Evolutionary conservation across 2,797 vertebrate genomes (phyloP), one percentile per base, ranked within the genome.

Genomic region (Anolis apletophallus): DNA sequence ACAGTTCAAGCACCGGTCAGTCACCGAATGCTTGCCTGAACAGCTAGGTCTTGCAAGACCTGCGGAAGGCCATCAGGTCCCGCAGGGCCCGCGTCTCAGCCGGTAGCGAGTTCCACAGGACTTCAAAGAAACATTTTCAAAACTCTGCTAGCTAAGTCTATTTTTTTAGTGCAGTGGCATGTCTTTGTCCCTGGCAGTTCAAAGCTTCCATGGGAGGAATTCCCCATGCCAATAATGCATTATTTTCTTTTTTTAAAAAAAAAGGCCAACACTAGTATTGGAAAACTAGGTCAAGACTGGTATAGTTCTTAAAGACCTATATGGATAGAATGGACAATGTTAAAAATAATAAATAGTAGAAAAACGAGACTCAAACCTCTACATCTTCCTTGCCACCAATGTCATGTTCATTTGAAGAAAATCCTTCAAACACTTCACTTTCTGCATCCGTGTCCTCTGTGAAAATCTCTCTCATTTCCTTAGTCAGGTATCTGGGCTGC

Each of bases 401-500:
- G 79, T 93, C 93, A 83, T 96, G 90, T 54, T 96, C 95, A 0
- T 94, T 96, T 85, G 95, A 93, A 1, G 96, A 17, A 71, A 99
- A 99, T 5, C 98, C 98, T 95, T 98, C 96, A 87, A 99, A 99
- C 16, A 94, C 97, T 86, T 97, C 96, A 0, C 50, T 96, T 89
- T 98, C 98, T 32, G 97, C 98, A 94, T 98, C 98, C 0, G 97
- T 98, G 88, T 99, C 98, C 85, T 97, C 97, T 84, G 97, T 97
- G 95, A 99, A 99, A 93, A 98, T 96, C 85, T 88, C 96, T 61
- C 75, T 95, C 86, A 98, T 95, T 87, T 98, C 97, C 4, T 97
- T 96, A 0, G 97, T 98, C 85, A 98, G 97, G 83, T 96, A 97
- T 79, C 95, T 96, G 84, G 98, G 96, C 90, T 94, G 97, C 88